Evolutionary conservation across 2,797 vertebrate genomes (phyloP).

Genomic region (Chaunax sp.): DNA sequence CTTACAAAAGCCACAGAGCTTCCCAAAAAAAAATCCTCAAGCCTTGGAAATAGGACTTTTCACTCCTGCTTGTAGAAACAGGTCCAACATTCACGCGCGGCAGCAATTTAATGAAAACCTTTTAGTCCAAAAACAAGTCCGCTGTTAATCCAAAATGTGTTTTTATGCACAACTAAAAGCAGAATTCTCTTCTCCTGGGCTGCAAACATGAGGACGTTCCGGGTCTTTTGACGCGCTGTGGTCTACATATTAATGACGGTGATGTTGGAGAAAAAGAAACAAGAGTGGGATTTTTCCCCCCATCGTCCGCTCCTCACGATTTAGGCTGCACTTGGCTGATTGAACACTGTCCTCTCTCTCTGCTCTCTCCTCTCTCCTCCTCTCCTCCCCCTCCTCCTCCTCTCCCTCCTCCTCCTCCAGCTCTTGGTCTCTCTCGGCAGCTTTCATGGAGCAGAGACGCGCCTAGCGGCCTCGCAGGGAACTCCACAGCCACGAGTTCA

Average conservation of each 20-base stretch:
- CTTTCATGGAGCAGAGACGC: slow-evolving; percentile 93
- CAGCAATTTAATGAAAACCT: slow-evolving; percentile 81
- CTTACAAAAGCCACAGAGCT: slow-evolving; percentile 62
- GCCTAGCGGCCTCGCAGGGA: slow-evolving; percentile 85
- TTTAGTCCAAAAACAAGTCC: slow-evolving; percentile 85
- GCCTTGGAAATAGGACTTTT: slow-evolving; percentile 55
- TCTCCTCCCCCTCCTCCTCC: slow-evolving; percentile 15
- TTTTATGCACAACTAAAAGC: slow-evolving; percentile 43
- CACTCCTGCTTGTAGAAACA: slow-evolving; percentile 74
- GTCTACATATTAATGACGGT: slow-evolving; percentile 72
- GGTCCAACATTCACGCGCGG: slow-evolving; percentile 60
- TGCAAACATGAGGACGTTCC: slow-evolving; percentile 81
- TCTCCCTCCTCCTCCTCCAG: slow-evolving; percentile 39
- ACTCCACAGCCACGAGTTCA: slow-evolving; percentile 67
- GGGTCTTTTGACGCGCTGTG: slow-evolving; percentile 73
- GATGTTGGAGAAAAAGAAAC: slow-evolving; percentile 63
- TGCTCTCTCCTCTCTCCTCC: slow-evolving; percentile 73
- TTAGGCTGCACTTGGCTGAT: slow-evolving; percentile 86
- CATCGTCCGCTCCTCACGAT: slow-evolving; percentile 83
- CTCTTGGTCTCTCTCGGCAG: slow-evolving; percentile 69
- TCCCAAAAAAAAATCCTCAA: slow-evolving; percentile 54
- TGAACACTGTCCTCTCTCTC: slow-evolving; percentile 84
- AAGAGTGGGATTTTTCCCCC: slow-evolving; percentile 61
- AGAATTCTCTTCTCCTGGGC: slow-evolving; percentile 76
- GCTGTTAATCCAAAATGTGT: slow-evolving; percentile 85